phyloP scores from a whole-genome alignment of 1,140 invertebrate species.

The Drosophila auraria region DNA sequence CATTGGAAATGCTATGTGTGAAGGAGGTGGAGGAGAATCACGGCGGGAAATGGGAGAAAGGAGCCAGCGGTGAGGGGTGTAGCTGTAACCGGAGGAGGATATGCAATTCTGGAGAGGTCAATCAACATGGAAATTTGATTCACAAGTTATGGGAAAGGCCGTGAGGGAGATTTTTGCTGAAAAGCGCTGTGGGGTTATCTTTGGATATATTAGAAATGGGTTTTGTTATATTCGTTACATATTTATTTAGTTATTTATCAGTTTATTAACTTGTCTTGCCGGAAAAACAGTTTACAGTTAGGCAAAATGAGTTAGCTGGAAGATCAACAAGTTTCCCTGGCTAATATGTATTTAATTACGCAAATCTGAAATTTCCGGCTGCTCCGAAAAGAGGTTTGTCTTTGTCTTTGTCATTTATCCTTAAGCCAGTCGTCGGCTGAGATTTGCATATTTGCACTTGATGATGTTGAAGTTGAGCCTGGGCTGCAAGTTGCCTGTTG shows the following conservation, averaged over 20 bases:
- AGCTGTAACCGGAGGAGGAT: conserved; percentile 34
- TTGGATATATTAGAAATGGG: background rate
- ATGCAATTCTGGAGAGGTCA: conserved; percentile 52
- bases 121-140: conserved; percentile 57
- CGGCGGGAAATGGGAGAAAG: conserved; percentile 21
- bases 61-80: conserved; percentile 4
- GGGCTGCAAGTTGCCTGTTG: conserved; percentile 22
- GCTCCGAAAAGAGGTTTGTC: conserved; percentile 51
- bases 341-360: conserved; percentile 63
- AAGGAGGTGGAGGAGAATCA: conserved; percentile 3
- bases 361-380: conserved; percentile 55
- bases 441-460: conserved; percentile 83
- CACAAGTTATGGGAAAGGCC: conserved; percentile 54
- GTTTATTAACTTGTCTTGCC: background rate
- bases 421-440: conserved; percentile 36
- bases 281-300: conserved; percentile 24
- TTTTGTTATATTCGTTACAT: no score
- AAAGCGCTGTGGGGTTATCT: background rate
- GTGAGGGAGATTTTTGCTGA: background rate
- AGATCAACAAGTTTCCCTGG: conserved; percentile 43
- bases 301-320: conserved; percentile 26
- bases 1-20: conserved; percentile 58
- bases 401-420: conserved; percentile 56
- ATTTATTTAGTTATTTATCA: background rate
- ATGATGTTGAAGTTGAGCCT: conserved; percentile 62